A percentile compares a stretch with the other conserved stretches of the same genome.
These are phyloP conservation scores for Balaeniceps rex DNA, from an alignment of 2,113 vertebrate species.

Conservation along the genomic window DNA sequence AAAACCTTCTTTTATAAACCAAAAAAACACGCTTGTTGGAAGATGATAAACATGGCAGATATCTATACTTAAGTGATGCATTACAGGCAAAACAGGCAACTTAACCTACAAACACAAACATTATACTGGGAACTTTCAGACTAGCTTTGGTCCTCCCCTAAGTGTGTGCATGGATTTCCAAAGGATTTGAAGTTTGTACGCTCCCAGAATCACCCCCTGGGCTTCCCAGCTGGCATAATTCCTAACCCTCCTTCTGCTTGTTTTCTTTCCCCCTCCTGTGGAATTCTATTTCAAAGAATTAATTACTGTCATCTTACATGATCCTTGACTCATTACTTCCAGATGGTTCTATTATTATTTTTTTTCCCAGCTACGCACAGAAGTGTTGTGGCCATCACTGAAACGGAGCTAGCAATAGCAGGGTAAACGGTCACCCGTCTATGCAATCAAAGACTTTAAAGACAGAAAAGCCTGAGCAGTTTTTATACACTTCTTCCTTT, in stretches of 20 bases:
- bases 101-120: neutral
- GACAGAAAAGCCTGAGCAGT: neutral
- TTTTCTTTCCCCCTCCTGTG: neutral
- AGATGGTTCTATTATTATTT: constrained; percentile 27
- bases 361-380: neutral
- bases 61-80: neutral
- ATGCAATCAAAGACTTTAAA: neutral
- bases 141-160: neutral
- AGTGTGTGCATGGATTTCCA: neutral
- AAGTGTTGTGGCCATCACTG: neutral
- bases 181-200: neutral
- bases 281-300: constrained; percentile 37
- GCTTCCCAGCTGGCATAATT: neutral
- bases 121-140: neutral
- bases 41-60: neutral
- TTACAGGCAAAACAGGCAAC: neutral
- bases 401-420: neutral
- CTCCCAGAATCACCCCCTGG: neutral
- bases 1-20: neutral
- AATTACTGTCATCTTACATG: constrained; percentile 36
- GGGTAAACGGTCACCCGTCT: neutral
- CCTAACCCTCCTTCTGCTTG: neutral
- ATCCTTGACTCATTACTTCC: constrained; percentile 52
- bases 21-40: neutral
- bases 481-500: neutral